These are phyloP conservation scores for Dasyurus viverrinus DNA, from an alignment of 2,113 vertebrate genomes.

Conservation along the genomic window DNA sequence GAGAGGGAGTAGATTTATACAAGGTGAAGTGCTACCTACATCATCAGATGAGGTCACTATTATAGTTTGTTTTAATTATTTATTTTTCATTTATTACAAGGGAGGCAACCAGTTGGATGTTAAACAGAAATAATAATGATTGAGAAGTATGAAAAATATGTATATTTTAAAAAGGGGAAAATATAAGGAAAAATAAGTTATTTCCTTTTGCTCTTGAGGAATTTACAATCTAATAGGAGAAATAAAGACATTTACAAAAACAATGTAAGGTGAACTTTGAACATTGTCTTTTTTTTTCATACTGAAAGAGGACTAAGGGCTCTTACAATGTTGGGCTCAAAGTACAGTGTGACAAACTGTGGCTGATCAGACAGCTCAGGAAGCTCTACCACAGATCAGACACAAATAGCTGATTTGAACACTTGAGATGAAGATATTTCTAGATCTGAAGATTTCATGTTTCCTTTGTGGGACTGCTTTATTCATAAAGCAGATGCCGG, in stretches of 20 bases:
- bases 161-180: neutral
- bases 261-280: neutral
- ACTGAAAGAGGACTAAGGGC: neutral
- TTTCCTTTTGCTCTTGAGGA: slow-evolving; percentile 2
- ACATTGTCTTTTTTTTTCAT: neutral
- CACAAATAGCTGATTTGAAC: neutral
- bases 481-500: neutral
- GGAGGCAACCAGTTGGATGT: neutral
- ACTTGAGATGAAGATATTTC: neutral
- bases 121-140: neutral
- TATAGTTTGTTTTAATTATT: neutral
- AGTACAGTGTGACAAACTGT: neutral
- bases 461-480: neutral
- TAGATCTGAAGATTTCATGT: neutral
- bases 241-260: neutral
- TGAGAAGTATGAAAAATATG: neutral
- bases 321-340: neutral
- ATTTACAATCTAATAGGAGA: slow-evolving; percentile 22
- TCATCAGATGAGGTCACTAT: neutral
- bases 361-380: neutral
- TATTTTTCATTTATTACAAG: neutral
- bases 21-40: neutral
- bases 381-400: neutral
- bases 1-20: neutral
- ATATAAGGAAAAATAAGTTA: slow-evolving; percentile 4